Evolutionary conservation across 2,113 vertebrate genomes (phyloP).

Genomic region (Zingel zingel): DNA sequence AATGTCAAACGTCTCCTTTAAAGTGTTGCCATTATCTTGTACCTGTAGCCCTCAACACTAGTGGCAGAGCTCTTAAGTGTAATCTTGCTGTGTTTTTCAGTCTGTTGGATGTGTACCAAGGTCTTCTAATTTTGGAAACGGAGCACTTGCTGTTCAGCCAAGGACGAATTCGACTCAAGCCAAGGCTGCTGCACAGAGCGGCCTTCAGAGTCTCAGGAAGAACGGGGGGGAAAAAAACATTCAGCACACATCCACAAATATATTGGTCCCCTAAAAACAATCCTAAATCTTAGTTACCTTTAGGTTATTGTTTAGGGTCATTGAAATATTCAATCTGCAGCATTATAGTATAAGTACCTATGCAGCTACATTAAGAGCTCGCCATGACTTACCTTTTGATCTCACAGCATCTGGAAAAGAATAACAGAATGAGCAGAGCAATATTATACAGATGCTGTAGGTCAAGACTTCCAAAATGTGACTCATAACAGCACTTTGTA

Average conservation of each 20-base stretch:
- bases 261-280: slow-evolving; percentile 10
- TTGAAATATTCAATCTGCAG: background rate
- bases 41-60: background rate
- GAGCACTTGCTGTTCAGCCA: slow-evolving; percentile 28
- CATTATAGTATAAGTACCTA: background rate
- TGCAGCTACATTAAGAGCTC: slow-evolving; percentile 35
- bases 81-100: slow-evolving; percentile 1
- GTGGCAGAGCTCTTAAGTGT: slow-evolving; percentile 28
- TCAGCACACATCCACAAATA: slow-evolving; percentile 17
- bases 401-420: slow-evolving; percentile 12
- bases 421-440: slow-evolving; percentile 27
- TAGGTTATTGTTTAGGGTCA: slow-evolving; percentile 4
- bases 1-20: background rate
- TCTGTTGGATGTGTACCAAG: slow-evolving; percentile 22
- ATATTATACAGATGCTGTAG: slow-evolving; percentile 30
- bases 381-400: background rate
- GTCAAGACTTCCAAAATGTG: slow-evolving; percentile 29
- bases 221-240: slow-evolving; percentile 16
- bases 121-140: slow-evolving; percentile 38
- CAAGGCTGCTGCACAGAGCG: slow-evolving; percentile 3
- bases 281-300: background rate
- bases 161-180: slow-evolving; percentile 17
- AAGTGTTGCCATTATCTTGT: slow-evolving; percentile 15
- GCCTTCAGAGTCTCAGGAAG: slow-evolving; percentile 63
- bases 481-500: slow-evolving; percentile 42